Evolutionary conservation across 2,797 vertebrate genomes (phyloP).

Genomic region (Lacerta viridis): DNA sequence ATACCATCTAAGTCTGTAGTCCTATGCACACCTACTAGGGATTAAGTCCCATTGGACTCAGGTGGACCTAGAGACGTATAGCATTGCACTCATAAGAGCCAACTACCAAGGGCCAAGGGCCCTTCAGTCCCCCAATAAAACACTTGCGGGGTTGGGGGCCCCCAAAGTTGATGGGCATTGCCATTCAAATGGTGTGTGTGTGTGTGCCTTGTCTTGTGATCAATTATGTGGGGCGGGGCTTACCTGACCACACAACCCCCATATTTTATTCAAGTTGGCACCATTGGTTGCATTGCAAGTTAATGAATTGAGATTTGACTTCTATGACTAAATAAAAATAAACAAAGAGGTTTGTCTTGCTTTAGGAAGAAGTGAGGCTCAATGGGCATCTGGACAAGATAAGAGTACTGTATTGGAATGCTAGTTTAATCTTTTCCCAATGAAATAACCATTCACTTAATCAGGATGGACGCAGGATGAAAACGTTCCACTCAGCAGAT

Average conservation of each 20-base stretch:
- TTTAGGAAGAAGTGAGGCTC: slow-evolving; percentile 44
- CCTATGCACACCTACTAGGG: background rate
- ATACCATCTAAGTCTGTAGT: slow-evolving; percentile 9
- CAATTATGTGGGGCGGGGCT: too few relatives aligned
- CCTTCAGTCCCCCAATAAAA: too few relatives aligned
- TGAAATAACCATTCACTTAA: slow-evolving; percentile 33
- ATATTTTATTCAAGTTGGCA: too few relatives aligned
- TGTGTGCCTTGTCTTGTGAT: too few relatives aligned
- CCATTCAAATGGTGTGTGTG: too few relatives aligned
- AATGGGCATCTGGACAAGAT: slow-evolving; percentile 47
- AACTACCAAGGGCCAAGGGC: too few relatives aligned
- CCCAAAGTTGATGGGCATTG: too few relatives aligned
- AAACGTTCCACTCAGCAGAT: slow-evolving; percentile 62
- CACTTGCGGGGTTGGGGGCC: too few relatives aligned
- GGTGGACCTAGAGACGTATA: too few relatives aligned
- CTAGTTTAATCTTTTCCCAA: slow-evolving; percentile 53
- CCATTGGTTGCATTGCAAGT: too few relatives aligned
- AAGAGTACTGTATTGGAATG: slow-evolving; percentile 57
- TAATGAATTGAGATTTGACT: slow-evolving; percentile 2
- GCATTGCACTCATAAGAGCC: too few relatives aligned
- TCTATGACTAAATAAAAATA: background rate
- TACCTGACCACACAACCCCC: too few relatives aligned
- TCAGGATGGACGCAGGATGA: slow-evolving; percentile 50
- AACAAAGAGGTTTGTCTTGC: background rate
- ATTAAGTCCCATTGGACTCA: background rate